Evolutionary conservation across 2,113 vertebrate genomes (phyloP).

Genomic region (Tragelaphus strepsiceros): DNA sequence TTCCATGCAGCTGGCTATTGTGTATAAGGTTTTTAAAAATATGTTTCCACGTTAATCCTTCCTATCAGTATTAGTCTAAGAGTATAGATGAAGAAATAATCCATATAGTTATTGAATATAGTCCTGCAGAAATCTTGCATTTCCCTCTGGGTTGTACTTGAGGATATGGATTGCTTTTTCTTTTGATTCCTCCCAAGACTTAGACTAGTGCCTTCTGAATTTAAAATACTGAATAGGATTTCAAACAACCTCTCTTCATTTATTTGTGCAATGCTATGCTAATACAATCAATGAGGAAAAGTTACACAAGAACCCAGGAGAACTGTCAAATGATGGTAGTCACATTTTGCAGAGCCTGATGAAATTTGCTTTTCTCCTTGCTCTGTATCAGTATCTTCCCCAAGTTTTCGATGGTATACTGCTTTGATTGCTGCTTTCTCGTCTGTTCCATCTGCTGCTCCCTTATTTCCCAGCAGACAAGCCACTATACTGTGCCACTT

Average conservation of each 20-base stretch:
- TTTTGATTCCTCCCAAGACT: not conserved
- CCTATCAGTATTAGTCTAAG: not conserved
- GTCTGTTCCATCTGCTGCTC: not conserved
- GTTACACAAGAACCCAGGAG: not conserved
- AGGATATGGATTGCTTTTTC: not conserved
- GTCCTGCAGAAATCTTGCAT: not conserved
- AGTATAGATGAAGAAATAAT: not conserved
- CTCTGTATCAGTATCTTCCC: not conserved
- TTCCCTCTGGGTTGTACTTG: not conserved
- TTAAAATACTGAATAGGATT: not conserved
- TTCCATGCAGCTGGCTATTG: not conserved
- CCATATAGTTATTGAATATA: not conserved
- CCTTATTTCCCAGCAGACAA: slow-evolving; percentile 27
- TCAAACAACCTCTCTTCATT: not conserved
- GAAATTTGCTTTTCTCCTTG: not conserved
- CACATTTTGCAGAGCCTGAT: not conserved
- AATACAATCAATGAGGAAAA: not conserved
- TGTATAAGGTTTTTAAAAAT: not conserved
- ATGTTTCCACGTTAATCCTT: not conserved
- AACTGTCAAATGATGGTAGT: not conserved
- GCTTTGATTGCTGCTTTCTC: not conserved
- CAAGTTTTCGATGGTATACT: not conserved
- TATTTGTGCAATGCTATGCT: not conserved
- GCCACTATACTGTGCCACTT: not conserved
- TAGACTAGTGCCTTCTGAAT: not conserved